Conservation (phyloP, 2,888 invertebrate genomes). For the Dryocosmus kuriphilus region DNA sequence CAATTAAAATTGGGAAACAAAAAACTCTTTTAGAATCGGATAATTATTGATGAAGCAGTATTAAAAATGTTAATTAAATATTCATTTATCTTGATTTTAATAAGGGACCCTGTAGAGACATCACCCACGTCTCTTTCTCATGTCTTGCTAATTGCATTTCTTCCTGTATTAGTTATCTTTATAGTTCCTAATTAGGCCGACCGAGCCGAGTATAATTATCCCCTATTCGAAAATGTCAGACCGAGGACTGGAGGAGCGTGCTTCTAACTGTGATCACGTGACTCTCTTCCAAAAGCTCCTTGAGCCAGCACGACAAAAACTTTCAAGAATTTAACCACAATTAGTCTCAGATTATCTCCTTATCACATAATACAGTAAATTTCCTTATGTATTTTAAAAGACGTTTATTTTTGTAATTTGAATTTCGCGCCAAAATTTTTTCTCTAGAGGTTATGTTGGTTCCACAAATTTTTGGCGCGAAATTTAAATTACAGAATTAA, state of each 20-base stretch:
- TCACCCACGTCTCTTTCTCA: background rate
- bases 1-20: too few relatives aligned
- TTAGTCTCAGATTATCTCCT: background rate
- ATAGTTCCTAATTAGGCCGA: conserved; percentile 58
- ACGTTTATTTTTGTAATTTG: background rate
- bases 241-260: background rate
- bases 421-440: background rate
- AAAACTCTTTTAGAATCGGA: too few relatives aligned
- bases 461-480: too few relatives aligned
- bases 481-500: background rate
- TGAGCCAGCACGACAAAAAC: background rate
- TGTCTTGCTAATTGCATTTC: conserved; percentile 37
- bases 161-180: conserved; percentile 54
- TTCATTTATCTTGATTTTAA: background rate
- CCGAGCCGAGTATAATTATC: conserved; percentile 53
- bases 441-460: too few relatives aligned
- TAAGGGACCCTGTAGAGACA: background rate
- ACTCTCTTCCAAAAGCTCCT: background rate
- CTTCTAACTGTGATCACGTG: background rate
- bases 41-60: background rate
- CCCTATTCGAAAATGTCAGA: conserved; percentile 49
- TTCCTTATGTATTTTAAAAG: background rate
- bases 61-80: background rate
- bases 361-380: background rate
- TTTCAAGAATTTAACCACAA: background rate